A percentile compares a stretch with the other conserved stretches of the same genome.
Evolutionary conservation across 1,140 invertebrate genomes (phyloP).

Genomic region (Heterodera carotae): DNA sequence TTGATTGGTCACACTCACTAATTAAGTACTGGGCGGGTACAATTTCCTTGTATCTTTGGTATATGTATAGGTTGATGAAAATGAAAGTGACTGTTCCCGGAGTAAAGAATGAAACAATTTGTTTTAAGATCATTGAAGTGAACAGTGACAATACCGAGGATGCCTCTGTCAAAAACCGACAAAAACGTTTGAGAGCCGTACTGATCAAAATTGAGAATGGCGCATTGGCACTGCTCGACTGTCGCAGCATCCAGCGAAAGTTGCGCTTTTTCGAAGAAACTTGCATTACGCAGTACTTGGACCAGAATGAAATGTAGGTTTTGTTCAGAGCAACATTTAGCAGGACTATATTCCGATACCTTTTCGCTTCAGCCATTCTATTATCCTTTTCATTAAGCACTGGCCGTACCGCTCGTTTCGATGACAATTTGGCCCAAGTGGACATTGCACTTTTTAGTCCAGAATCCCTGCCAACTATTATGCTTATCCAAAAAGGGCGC

Average conservation of each 20-base stretch:
- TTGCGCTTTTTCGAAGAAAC: constrained; percentile 32
- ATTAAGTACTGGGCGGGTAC: too few species aligned
- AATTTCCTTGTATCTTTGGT: background rate
- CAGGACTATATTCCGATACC: background rate
- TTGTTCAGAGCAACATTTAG: constrained; percentile 9
- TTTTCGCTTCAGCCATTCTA: background rate
- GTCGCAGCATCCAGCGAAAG: constrained; percentile 48
- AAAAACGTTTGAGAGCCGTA: constrained; percentile 51
- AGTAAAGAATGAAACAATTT: too few species aligned
- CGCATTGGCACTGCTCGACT: constrained; percentile 49
- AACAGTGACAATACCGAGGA: constrained; percentile 50
- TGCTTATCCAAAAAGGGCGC: constrained; percentile 51
- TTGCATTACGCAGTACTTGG: constrained; percentile 20
- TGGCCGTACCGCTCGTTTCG: constrained; percentile 15
- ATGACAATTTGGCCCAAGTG: constrained; percentile 16
- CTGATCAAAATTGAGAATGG: constrained; percentile 56
- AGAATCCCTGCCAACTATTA: constrained; percentile 46
- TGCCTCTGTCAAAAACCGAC: constrained; percentile 22
- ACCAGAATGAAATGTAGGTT: constrained; percentile 21
- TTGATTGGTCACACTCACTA: too few species aligned
- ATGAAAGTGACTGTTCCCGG: too few species aligned
- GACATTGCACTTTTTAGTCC: background rate
- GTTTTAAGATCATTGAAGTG: constrained; percentile 42
- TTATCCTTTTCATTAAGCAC: constrained; percentile 3
- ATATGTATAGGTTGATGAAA: too few species aligned